Evolutionary conservation across 2,888 invertebrate species (phyloP), one percentile per base, ranked within the genome.

Genomic region (Alviniconcha strummeri): DNA sequence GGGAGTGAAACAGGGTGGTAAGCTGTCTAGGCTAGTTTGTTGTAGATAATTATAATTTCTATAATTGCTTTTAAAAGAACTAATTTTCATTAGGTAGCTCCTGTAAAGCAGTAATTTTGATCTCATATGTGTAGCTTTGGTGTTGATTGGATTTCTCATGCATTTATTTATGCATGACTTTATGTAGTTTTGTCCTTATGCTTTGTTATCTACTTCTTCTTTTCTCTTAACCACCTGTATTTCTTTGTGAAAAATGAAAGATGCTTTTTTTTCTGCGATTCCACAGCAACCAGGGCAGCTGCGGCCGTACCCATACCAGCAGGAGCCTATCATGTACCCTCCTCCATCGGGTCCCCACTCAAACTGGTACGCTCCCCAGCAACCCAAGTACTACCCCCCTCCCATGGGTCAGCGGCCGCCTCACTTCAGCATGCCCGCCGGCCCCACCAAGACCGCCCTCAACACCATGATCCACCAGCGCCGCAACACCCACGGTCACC

Each of bases 251-350:
- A 80, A 71, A 81, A 56, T 6, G 72, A 56, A 72, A 36, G 19
- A 55, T 55, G 72, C 9, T 36, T 4, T 15, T 72, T 36, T 8
- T 19, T 81, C n/a, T n/a, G 8, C 60, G 19, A 13, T 19, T 7
- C 11, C 15, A 55, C 84, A 85, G 74, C 86, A 89, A 87, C 88
- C 88, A 15, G 80, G 86, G 17, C 82, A 86, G 19, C 81, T 86
- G 64, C 81, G 88, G 13, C 87, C 84, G 9, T 88, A 87, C 81
- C 83, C 81, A 19, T 83, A 85, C 79, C 88, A 89, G 72, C 84
- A 86, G 82, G 89, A 89, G 75, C 85, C 89, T 0, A 88, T 89
- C 80, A 88, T 89, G 82, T 89, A 89, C 75, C 88, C 88, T 7
- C 89, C 87, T 17, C 87, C 85, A n/a, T 36, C 36, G 3, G 86